phyloP scores from a whole-genome alignment of 2,888 invertebrate genomes.

The Salpingus planirostris region DNA sequence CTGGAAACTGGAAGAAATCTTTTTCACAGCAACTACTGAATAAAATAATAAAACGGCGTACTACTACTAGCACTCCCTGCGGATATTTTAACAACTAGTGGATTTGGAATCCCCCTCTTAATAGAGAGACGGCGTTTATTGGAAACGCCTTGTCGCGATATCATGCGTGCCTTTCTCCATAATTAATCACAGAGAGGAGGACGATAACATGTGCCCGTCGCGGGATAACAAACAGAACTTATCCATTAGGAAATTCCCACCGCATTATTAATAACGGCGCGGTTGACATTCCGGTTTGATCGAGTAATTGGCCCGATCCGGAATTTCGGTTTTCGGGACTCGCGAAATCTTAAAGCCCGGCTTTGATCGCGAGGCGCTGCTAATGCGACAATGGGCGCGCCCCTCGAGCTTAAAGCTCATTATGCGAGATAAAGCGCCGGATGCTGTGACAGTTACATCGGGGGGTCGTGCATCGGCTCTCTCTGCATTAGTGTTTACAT shows the following conservation, averaged over 20 bases:
- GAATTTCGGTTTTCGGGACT: no score
- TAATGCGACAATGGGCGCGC: no score
- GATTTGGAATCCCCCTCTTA: no score
- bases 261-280: slow-evolving; percentile 11
- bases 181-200: slow-evolving; percentile 8
- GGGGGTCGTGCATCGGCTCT: slow-evolving; percentile 13
- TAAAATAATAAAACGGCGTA: no score
- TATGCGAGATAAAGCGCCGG: slow-evolving; percentile 11
- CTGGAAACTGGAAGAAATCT: no score
- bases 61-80: no score
- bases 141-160: not conserved
- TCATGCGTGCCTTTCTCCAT: not conserved
- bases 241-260: slow-evolving; percentile 13
- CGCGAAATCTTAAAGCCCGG: no score
- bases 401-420: slow-evolving; percentile 13
- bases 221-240: slow-evolving; percentile 11
- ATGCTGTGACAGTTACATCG: slow-evolving; percentile 19
- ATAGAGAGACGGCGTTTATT: not conserved
- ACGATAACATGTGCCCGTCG: slow-evolving; percentile 7
- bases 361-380: no score
- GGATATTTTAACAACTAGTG: no score
- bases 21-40: no score
- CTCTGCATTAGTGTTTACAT: slow-evolving; percentile 38
- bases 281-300: slow-evolving; percentile 12
- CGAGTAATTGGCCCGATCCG: no score